phyloP scores from a whole-genome alignment of 1,140 invertebrate species.

The Polypedilum pembai region DNA sequence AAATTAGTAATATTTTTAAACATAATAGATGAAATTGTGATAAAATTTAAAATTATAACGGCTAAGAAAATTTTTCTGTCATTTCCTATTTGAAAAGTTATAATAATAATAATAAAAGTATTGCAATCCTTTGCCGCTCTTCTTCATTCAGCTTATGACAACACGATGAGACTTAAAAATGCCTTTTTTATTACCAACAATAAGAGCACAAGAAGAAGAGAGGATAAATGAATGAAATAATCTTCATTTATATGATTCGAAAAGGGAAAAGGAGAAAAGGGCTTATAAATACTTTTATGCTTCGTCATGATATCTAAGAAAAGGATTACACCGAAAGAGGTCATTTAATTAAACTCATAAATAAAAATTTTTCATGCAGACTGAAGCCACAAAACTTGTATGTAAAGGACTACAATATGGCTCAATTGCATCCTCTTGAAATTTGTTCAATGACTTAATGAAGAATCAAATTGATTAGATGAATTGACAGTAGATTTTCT shows the following conservation, averaged over 20 bases:
- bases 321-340: background rate
- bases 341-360: constrained; percentile 5
- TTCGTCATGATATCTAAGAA: background rate
- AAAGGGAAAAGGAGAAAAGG: background rate
- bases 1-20: too few relatives aligned
- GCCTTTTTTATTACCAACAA: background rate
- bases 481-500: too few relatives aligned
- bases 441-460: too few relatives aligned
- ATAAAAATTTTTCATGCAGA: background rate
- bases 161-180: background rate
- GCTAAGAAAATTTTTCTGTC: background rate
- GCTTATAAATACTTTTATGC: background rate
- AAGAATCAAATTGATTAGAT: too few relatives aligned
- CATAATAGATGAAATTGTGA: too few relatives aligned
- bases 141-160: too few relatives aligned
- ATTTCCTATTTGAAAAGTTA: background rate
- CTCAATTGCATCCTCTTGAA: too few relatives aligned
- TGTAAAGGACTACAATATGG: too few relatives aligned
- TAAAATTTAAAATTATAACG: background rate
- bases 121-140: background rate
- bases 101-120: background rate
- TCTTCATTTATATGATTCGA: constrained; percentile 26
- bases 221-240: background rate
- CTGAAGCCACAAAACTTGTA: too few relatives aligned
- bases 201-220: background rate